These are phyloP conservation scores for Gallinago undulata DNA, from an alignment of 2,113 vertebrate genomes.

Conservation along the genomic window DNA sequence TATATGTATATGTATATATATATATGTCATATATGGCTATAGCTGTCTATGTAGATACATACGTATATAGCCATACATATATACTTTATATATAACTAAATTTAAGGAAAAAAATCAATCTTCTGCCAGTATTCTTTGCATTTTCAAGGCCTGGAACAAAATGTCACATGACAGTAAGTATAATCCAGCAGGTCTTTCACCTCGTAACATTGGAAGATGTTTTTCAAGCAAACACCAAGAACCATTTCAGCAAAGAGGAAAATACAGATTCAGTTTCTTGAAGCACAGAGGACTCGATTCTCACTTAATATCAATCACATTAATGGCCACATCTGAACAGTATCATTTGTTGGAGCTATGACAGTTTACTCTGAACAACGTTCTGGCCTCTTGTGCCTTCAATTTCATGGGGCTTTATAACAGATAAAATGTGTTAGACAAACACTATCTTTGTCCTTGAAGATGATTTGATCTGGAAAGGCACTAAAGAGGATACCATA, in stretches of 20 bases:
- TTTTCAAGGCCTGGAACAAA: not conserved
- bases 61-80: too few species aligned
- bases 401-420: not conserved
- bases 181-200: not conserved
- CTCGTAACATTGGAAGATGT: not conserved
- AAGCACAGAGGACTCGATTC: not conserved
- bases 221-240: not conserved
- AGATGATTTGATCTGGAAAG: not conserved
- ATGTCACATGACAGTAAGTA: not conserved
- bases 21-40: too few species aligned
- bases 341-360: not conserved
- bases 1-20: too few species aligned
- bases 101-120: not conserved
- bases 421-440: not conserved
- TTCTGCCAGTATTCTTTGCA: not conserved
- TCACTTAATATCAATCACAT: not conserved
- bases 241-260: not conserved
- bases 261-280: not conserved
- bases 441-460: not conserved
- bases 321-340: not conserved
- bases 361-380: not conserved
- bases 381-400: not conserved
- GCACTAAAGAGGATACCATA: not conserved
- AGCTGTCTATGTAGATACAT: too few species aligned
- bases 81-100: not conserved